Evolutionary conservation across 2,888 invertebrate species (phyloP), one percentile per base, ranked within the genome.

Genomic region (Amblyjoppa proteus): DNA sequence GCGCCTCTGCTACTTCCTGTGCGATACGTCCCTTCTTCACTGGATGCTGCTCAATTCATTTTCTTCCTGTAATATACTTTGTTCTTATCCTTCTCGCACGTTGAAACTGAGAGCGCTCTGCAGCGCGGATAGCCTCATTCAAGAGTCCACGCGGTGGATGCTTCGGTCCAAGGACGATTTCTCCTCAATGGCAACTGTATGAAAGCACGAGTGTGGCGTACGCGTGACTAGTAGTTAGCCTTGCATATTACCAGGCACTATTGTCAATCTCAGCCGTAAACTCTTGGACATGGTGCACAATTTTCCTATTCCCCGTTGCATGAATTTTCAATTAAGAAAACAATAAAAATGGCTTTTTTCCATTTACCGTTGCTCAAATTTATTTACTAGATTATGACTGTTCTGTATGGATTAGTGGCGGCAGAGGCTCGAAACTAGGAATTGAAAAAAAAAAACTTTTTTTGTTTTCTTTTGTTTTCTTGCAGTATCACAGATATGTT

Each of bases 151-250:
- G 28, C 81, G 81, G 74, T 75, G 68, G 78, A 81, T 53, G 81
- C 76, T 81, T 81, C 81, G 78, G 74, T 75, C 58, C 56, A 78
- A 81, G 81, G 74, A 74, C 79, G 84, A 80, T 68, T 84, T 84
- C 75, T 84, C 71, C 49, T 84, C 76, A 84, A 84, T 84, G 80
- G 74, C 58, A 68, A 81, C 81, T 41, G 45, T 74, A 61, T 75
- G 64, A 31, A 34, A 6, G 69, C 76, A 49, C 49, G 80, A n/a
- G 61, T 70, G 25, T 16, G n/a, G 61, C 49, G 61, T 70, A 6
- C 66, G 56, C 61, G 51, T 69, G 70, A 69, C 58, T 45, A 25
- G 71, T 51, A 20, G 58, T 25, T 74, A 75, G 69, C 56, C 81
- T 75, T 51, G 75, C 75, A 38, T 51, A 69, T 38, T 81, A 11